Percentiles rank a stretch among this genome's conserved stretches.
Evolutionary conservation across 2,797 vertebrate genomes (phyloP).

Genomic region (Sebastes vulpes): DNA sequence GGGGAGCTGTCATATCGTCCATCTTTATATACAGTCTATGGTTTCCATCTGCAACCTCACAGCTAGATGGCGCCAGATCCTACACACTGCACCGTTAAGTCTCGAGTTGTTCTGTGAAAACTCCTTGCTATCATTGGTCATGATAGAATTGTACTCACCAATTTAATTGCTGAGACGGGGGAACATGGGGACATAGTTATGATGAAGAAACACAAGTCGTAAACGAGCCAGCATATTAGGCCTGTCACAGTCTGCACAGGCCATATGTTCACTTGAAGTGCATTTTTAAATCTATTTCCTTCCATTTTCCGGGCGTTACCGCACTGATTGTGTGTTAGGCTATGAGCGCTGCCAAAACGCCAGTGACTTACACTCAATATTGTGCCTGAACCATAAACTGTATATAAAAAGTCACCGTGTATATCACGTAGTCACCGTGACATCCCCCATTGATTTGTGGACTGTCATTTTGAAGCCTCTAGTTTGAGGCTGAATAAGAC

Average conservation of each 20-base stretch:
- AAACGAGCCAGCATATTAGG: not conserved
- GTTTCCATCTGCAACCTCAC: no score
- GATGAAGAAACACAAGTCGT: not conserved
- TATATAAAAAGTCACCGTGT: no score
- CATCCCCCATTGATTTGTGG: no score
- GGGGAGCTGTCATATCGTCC: no score
- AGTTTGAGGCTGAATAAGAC: no score
- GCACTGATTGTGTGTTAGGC: not conserved
- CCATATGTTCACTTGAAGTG: not conserved
- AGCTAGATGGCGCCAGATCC: no score
- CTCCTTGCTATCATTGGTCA: not conserved
- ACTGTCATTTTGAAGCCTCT: no score
- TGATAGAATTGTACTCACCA: no score
- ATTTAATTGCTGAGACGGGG: not conserved
- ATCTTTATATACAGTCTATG: no score
- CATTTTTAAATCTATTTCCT: not conserved
- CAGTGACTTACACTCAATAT: not conserved
- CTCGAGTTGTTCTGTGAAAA: constrained; percentile 1
- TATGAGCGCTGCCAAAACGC: not conserved
- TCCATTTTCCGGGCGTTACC: not conserved
- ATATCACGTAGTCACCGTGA: no score
- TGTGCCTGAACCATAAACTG: not conserved
- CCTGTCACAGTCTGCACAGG: not conserved
- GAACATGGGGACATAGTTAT: not conserved
- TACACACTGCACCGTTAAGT: no score